Percentiles rank a stretch among this genome's conserved stretches.
Conservation (phyloP, 2,797 vertebrate genomes). For the Fundulus diaphanus region DNA sequence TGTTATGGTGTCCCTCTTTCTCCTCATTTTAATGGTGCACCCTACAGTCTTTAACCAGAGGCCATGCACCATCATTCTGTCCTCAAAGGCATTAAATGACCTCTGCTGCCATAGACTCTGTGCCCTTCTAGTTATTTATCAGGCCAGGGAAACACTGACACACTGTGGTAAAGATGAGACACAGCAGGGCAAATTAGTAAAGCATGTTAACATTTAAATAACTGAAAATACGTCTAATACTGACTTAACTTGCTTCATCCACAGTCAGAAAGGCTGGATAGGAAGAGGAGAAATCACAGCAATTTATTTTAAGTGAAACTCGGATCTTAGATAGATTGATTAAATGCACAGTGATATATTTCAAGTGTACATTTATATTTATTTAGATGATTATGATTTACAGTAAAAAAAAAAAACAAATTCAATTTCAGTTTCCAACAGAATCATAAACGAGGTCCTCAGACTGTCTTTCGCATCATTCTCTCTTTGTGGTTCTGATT, state of each 20-base stretch:
- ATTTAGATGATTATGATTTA: background rate
- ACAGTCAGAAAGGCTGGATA: background rate
- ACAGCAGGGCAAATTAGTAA: constrained; percentile 19
- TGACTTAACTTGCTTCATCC: background rate
- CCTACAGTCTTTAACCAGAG: constrained; percentile 26
- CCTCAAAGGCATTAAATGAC: constrained; percentile 63
- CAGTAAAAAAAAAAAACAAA: background rate
- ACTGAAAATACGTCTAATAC: background rate
- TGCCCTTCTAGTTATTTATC: constrained; percentile 25
- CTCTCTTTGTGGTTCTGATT: too few relatives aligned
- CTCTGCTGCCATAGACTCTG: constrained; percentile 66
- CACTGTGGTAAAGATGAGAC: constrained; percentile 47
- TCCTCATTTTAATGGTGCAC: background rate
- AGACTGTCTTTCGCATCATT: too few relatives aligned
- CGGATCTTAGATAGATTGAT: background rate
- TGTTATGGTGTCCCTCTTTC: background rate
- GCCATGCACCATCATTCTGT: constrained; percentile 27
- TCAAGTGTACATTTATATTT: background rate
- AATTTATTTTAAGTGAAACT: background rate
- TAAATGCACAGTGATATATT: too few relatives aligned
- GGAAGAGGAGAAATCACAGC: background rate
- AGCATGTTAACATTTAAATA: background rate
- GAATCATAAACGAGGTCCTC: too few relatives aligned
- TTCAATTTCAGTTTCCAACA: background rate
- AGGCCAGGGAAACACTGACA: constrained; percentile 45